These are phyloP conservation scores for Geotrupes spiniger DNA, from an alignment of 2,888 invertebrate species.

Conservation along the genomic window DNA sequence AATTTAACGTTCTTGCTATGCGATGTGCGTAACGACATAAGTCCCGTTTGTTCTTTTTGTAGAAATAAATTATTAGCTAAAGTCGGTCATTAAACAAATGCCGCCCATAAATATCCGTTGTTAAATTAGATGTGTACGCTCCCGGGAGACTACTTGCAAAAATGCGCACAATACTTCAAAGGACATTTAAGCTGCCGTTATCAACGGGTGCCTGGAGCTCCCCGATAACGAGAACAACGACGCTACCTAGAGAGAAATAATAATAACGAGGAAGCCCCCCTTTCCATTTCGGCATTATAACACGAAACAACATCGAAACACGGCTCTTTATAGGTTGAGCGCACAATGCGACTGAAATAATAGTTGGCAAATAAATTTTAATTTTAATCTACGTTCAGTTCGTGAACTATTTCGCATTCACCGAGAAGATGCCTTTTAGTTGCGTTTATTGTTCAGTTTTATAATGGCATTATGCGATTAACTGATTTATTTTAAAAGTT, in stretches of 20 bases:
- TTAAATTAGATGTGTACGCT: slow-evolving; percentile 13
- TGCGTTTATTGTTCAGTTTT: slow-evolving; percentile 3
- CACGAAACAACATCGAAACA: background rate
- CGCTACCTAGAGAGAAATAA: slow-evolving; percentile 38
- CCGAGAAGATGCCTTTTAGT: background rate
- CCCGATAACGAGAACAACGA: slow-evolving; percentile 35
- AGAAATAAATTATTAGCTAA: slow-evolving; percentile 14
- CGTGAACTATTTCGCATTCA: background rate
- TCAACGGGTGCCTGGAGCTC: slow-evolving; percentile 38
- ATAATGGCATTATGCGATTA: background rate
- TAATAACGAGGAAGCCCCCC: slow-evolving; percentile 27
- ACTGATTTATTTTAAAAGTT: background rate
- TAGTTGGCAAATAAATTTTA: slow-evolving; percentile 6
- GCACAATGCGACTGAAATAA: slow-evolving; percentile 5
- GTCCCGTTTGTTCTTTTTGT: slow-evolving; percentile 11
- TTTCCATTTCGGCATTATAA: slow-evolving; percentile 10
- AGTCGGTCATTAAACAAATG: slow-evolving; percentile 18
- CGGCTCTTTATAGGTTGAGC: background rate
- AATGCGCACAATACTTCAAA: slow-evolving; percentile 36
- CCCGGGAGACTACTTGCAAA: slow-evolving; percentile 25
- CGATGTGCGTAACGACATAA: too few species aligned
- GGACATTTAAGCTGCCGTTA: slow-evolving; percentile 37
- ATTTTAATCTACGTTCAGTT: slow-evolving; percentile 1
- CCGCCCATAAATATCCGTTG: slow-evolving; percentile 15
- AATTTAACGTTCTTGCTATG: too few species aligned